Evolutionary conservation across 1,140 invertebrate species (phyloP).

Genomic region (Aphelenchoides besseyi): DNA sequence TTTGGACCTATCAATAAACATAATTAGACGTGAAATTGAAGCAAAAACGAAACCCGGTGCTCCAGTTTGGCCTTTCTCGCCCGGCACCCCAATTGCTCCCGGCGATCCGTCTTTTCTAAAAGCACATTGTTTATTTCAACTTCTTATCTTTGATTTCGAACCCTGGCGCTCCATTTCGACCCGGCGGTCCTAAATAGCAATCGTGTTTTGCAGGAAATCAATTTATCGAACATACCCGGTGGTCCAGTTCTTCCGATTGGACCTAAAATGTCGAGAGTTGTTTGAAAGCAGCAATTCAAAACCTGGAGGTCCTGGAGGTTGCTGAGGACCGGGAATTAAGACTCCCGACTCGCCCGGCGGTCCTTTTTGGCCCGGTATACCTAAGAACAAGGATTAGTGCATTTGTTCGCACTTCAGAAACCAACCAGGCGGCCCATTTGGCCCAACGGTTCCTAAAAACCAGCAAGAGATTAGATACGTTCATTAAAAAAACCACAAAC

Average conservation of each 20-base stretch:
- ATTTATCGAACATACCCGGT: background rate
- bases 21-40: conserved; percentile 11
- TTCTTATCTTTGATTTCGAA: conserved; percentile 26
- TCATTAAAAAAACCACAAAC: background rate
- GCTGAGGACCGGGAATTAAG: conserved; percentile 51
- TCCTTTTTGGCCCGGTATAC: conserved; percentile 55
- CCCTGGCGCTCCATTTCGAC: conserved; percentile 18
- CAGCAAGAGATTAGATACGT: background rate
- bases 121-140: no score
- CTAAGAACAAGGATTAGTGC: conserved; percentile 10
- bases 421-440: conserved; percentile 11
- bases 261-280: background rate
- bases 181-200: conserved; percentile 39
- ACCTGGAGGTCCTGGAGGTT: conserved; percentile 50
- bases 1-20: conserved; percentile 33
- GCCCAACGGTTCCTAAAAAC: background rate
- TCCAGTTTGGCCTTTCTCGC: conserved; percentile 50
- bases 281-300: background rate
- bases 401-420: background rate
- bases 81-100: conserved; percentile 42
- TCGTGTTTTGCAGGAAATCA: background rate
- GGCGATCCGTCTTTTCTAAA: conserved; percentile 51
- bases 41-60: background rate
- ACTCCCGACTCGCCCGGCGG: conserved; percentile 58
- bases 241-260: background rate